Conservation (phyloP, 2,797 vertebrate species). For the Steatocranus sp. region DNA sequence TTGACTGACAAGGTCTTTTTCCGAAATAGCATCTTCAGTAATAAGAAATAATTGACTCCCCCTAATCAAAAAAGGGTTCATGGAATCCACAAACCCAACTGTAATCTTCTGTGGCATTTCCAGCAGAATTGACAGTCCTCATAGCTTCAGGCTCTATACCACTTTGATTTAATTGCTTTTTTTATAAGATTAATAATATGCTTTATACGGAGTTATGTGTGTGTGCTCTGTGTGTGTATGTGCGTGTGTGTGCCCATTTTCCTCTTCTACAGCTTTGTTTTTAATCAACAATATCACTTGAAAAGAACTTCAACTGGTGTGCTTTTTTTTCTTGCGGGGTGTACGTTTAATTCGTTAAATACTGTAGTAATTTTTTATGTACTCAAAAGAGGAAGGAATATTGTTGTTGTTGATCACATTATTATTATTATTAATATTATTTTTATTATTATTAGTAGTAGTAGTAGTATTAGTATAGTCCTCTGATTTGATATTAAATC, state of each 20-base stretch:
- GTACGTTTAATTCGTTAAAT: constrained; percentile 45
- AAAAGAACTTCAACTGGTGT: constrained; percentile 44
- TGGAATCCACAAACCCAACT: constrained; percentile 75
- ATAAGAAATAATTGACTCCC: constrained; percentile 81
- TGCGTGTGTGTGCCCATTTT: constrained; percentile 10
- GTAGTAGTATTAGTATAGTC: background rate
- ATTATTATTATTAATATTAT: background rate
- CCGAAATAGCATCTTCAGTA: constrained; percentile 81
- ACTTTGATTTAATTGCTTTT: constrained; percentile 79
- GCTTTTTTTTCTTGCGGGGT: constrained; percentile 15
- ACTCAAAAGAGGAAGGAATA: background rate
- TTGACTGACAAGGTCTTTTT: constrained; percentile 82
- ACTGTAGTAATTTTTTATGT: constrained; percentile 7
- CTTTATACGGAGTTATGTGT: constrained; percentile 58
- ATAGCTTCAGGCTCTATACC: constrained; percentile 73
- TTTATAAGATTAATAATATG: constrained; percentile 77
- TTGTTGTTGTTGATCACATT: background rate
- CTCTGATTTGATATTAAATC: constrained; percentile 1
- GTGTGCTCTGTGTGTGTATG: constrained; percentile 10
- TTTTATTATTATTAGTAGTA: background rate
- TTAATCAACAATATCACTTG: constrained; percentile 70
- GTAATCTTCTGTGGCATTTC: constrained; percentile 78
- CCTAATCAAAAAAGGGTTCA: constrained; percentile 78
- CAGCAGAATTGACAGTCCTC: constrained; percentile 74
- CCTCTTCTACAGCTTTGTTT: constrained; percentile 55